phyloP scores from a whole-genome alignment of 2,888 invertebrate genomes.

The Antheraea assamensis region DNA sequence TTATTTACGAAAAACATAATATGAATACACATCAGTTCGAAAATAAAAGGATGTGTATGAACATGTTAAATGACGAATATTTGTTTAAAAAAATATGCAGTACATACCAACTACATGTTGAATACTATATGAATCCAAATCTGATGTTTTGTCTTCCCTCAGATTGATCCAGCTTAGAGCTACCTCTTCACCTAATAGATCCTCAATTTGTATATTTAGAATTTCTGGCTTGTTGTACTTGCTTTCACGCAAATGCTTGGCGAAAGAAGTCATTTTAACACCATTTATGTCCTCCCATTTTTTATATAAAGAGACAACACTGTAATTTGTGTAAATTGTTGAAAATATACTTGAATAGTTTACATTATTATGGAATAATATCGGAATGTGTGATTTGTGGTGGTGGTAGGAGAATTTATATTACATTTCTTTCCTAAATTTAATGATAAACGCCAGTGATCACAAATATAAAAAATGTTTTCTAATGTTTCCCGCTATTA shows the following conservation, averaged over 20 bases:
- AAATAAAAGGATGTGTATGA: no score
- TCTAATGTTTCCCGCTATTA: no score
- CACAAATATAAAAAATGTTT: no score
- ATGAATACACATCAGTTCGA: no score
- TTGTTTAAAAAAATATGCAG: slow-evolving; percentile 19
- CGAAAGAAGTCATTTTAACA: slow-evolving; percentile 88
- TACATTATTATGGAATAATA: neutral
- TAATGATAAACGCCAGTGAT: no score
- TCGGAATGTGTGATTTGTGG: neutral
- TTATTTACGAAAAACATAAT: no score
- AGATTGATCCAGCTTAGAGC: slow-evolving; percentile 87
- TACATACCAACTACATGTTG: slow-evolving; percentile 82
- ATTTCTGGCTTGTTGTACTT: slow-evolving; percentile 87
- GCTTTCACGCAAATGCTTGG: slow-evolving; percentile 82
- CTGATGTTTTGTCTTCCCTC: slow-evolving; percentile 80
- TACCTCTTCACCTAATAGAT: slow-evolving; percentile 85
- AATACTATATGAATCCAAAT: slow-evolving; percentile 83
- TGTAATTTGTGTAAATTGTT: slow-evolving; percentile 41
- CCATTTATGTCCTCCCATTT: slow-evolving; percentile 92
- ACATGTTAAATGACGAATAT: slow-evolving; percentile 20
- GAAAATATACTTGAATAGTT: neutral
- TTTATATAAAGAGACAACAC: slow-evolving; percentile 84
- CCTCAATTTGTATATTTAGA: slow-evolving; percentile 74
- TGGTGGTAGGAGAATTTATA: neutral
- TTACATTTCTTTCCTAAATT: no score